Evolutionary conservation across 2,797 vertebrate species (phyloP).

Genomic region (Spinus pinus): DNA sequence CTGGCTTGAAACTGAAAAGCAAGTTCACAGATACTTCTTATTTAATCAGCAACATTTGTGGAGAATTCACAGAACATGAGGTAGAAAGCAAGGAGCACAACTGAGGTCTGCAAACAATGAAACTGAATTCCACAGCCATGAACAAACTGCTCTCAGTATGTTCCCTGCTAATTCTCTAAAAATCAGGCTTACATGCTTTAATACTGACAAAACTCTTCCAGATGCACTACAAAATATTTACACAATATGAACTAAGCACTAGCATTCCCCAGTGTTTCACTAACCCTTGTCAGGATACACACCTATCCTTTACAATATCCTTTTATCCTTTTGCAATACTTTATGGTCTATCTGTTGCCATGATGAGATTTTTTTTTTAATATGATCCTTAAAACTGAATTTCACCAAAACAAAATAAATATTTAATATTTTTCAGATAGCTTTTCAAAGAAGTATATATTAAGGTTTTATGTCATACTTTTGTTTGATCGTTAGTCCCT

Average conservation of each 20-base stretch:
- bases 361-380: neutral
- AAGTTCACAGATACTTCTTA: neutral
- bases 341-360: neutral
- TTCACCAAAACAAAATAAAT: neutral
- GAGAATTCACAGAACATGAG: neutral
- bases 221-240: neutral
- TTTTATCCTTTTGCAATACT: neutral
- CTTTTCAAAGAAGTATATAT: neutral
- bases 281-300: neutral
- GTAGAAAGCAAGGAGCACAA: neutral
- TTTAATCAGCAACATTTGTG: neutral
- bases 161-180: neutral
- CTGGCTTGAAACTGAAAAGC: neutral
- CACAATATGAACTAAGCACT: neutral
- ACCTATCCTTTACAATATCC: neutral
- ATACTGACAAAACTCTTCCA: neutral
- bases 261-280: neutral
- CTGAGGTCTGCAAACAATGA: neutral
- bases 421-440: neutral
- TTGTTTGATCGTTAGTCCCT: neutral
- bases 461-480: neutral
- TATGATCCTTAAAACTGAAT: neutral
- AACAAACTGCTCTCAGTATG: neutral
- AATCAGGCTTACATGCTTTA: neutral
- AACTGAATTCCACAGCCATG: slow-evolving; percentile 1